Conservation (phyloP, 2,888 invertebrate genomes). For the Argyra leucocephala region DNA sequence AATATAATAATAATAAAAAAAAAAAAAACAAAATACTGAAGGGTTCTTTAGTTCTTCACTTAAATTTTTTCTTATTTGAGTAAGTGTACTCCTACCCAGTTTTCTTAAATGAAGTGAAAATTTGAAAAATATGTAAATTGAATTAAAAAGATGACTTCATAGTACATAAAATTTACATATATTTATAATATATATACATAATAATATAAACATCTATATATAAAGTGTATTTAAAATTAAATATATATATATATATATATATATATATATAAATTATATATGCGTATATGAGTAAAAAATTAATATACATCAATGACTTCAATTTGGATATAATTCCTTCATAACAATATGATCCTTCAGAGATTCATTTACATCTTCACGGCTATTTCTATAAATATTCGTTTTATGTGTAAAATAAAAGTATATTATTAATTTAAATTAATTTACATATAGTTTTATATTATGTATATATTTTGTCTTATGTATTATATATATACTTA, state of each 20-base stretch:
- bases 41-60: background rate
- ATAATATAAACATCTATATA: too few species aligned
- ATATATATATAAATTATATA: background rate
- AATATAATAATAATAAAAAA: too few species aligned
- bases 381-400: background rate
- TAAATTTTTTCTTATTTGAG: background rate
- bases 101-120: background rate
- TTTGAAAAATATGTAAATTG: conserved; percentile 1
- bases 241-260: background rate
- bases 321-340: background rate
- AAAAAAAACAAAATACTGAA: background rate
- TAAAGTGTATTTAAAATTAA: background rate
- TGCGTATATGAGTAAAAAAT: too few species aligned
- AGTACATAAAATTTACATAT: background rate
- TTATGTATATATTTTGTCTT: too few species aligned
- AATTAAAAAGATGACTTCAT: conserved; percentile 4
- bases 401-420: background rate
- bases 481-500: too few species aligned
- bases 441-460: too few species aligned
- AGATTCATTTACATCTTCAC: background rate
- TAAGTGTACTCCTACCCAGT: background rate
- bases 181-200: background rate
- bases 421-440: background rate
- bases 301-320: background rate
- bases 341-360: background rate